A percentile compares a stretch with the other conserved stretches of the same genome.
phyloP scores from a whole-genome alignment of 1,140 invertebrate species.

The Aphidius ervi region DNA sequence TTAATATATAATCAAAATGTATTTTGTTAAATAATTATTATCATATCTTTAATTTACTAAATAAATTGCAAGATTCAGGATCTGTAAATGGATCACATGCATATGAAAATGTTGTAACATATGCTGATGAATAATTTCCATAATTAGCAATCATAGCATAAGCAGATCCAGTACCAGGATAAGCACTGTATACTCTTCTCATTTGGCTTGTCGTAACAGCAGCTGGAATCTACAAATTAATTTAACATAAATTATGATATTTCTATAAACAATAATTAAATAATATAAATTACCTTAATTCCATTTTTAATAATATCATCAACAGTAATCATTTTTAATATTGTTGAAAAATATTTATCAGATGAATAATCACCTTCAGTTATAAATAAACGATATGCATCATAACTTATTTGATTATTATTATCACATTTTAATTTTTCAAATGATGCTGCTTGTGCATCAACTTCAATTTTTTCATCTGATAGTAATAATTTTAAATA shows the following conservation, averaged over 20 bases:
- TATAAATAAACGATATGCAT: conserved; percentile 64
- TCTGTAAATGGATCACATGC: conserved; percentile 55
- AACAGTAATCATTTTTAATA: conserved; percentile 62
- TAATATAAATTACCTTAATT: conserved; percentile 48
- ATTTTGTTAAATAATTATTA: conserved; percentile 1
- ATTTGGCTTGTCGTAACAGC: conserved; percentile 31
- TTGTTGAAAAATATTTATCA: conserved; percentile 60
- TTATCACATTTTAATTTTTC: conserved; percentile 38
- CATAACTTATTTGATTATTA: conserved; percentile 44
- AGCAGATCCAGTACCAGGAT: conserved; percentile 61
- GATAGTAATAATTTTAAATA: conserved; percentile 55
- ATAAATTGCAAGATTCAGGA: conserved; percentile 48
- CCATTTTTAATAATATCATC: conserved; percentile 57
- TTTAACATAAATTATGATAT: no score
- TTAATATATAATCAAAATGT: neutral
- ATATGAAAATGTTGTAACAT: conserved; percentile 65
- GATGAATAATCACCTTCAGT: conserved; percentile 55
- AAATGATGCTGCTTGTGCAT: conserved; percentile 57
- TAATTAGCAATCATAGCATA: conserved; percentile 60
- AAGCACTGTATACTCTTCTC: conserved; percentile 58
- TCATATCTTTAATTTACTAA: conserved; percentile 40
- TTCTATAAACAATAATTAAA: neutral
- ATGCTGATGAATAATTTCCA: conserved; percentile 53
- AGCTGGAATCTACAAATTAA: conserved; percentile 35
- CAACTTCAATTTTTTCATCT: conserved; percentile 53